Evolutionary conservation across 2,797 vertebrate species (phyloP).

Genomic region (Picus viridis): DNA sequence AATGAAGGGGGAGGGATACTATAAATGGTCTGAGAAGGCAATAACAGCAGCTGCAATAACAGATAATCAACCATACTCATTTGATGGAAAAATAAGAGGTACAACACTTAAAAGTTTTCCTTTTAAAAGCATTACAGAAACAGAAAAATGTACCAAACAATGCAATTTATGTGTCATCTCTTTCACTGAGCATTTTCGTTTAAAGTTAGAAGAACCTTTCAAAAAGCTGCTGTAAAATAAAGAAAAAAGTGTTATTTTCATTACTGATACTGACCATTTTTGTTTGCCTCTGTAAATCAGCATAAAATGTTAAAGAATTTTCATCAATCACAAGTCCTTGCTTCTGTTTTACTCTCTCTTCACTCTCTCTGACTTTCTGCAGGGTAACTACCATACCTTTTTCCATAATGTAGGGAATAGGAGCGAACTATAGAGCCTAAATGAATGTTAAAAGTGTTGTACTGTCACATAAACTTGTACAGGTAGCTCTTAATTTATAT

Average conservation of each 20-base stretch:
- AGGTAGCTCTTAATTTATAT: neutral
- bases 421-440: neutral
- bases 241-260: neutral
- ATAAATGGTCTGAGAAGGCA: neutral
- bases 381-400: neutral
- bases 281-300: neutral
- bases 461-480: neutral
- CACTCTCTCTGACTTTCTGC: neutral
- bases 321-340: accelerated
- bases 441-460: neutral
- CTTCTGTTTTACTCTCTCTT: neutral
- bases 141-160: neutral
- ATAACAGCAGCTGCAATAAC: slow-evolving; percentile 15
- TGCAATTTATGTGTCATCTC: neutral
- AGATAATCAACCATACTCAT: neutral
- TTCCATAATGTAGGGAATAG: neutral
- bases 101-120: neutral
- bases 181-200: neutral
- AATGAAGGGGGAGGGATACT: neutral
- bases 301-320: neutral
- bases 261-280: neutral
- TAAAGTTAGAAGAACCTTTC: neutral
- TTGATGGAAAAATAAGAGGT: neutral
- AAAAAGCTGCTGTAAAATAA: neutral
- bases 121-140: neutral